These are phyloP conservation scores for Tokudaia muenninki DNA, from an alignment of 2,797 vertebrate genomes.

Conservation along the genomic window DNA sequence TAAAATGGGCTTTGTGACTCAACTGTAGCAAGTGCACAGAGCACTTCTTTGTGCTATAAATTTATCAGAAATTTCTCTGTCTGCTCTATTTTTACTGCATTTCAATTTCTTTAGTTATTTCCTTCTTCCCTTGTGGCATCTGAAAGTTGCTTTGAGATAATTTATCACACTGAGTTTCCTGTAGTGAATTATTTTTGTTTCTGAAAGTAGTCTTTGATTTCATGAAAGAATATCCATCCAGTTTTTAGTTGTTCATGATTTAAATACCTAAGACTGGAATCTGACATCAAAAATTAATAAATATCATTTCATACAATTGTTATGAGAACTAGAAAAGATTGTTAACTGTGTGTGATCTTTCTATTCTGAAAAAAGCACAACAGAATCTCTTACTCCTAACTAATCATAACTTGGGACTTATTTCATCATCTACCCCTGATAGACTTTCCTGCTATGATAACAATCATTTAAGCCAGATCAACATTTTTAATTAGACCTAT, in stretches of 20 bases:
- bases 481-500: neutral
- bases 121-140: neutral
- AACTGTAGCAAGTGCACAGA: neutral
- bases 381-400: neutral
- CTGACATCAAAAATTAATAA: neutral
- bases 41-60: neutral
- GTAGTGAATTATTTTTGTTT: constrained; percentile 31
- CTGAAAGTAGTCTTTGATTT: neutral
- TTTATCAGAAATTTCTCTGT: neutral
- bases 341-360: too few species aligned
- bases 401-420: neutral
- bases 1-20: constrained; percentile 14
- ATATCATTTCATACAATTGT: neutral
- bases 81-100: neutral
- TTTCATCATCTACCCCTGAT: neutral
- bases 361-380: too few species aligned
- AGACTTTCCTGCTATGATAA: neutral
- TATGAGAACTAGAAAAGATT: neutral
- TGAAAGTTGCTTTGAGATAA: neutral
- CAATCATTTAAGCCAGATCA: neutral
- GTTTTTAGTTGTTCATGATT: constrained; percentile 64
- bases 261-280: constrained; percentile 68
- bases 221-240: neutral
- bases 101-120: constrained; percentile 1
- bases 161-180: neutral